Conservation (phyloP, 2,888 invertebrate species). For the Scrobipalpa costella region DNA sequence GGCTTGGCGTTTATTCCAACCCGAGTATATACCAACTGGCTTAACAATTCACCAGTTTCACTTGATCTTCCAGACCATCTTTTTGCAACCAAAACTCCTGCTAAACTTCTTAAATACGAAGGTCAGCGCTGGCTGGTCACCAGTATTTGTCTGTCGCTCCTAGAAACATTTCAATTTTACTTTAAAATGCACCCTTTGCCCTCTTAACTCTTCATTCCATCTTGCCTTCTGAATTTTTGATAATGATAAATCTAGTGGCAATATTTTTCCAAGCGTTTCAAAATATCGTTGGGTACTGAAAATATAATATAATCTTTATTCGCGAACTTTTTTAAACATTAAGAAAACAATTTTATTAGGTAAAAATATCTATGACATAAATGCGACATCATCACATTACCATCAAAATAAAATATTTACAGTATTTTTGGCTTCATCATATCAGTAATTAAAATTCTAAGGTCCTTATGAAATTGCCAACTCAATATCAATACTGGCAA, state of each 20-base stretch:
- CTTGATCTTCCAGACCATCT: constrained; percentile 34
- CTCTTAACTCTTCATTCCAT: constrained; percentile 33
- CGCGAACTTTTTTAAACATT: background rate
- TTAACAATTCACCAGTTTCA: constrained; percentile 36
- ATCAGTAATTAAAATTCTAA: too few relatives aligned
- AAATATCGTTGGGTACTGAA: background rate
- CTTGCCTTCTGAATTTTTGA: constrained; percentile 27
- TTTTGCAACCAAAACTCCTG: constrained; percentile 19
- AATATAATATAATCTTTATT: too few relatives aligned
- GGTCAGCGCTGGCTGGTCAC: constrained; percentile 46
- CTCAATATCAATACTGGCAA: too few relatives aligned
- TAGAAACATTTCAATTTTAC: constrained; percentile 52
- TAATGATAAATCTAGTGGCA: constrained; percentile 1
- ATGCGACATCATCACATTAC: too few relatives aligned
- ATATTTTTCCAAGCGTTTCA: background rate
- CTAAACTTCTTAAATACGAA: constrained; percentile 26
- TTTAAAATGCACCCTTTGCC: constrained; percentile 55
- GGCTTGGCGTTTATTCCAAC: constrained; percentile 64
- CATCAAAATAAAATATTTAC: too few relatives aligned
- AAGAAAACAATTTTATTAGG: background rate
- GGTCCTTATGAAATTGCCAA: too few relatives aligned
- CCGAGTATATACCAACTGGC: constrained; percentile 51
- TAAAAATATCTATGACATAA: too few relatives aligned
- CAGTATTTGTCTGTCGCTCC: constrained; percentile 47
- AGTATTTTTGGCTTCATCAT: too few relatives aligned